Conservation (phyloP, 2,888 invertebrate genomes). For the Mechanitis mazaeus region DNA sequence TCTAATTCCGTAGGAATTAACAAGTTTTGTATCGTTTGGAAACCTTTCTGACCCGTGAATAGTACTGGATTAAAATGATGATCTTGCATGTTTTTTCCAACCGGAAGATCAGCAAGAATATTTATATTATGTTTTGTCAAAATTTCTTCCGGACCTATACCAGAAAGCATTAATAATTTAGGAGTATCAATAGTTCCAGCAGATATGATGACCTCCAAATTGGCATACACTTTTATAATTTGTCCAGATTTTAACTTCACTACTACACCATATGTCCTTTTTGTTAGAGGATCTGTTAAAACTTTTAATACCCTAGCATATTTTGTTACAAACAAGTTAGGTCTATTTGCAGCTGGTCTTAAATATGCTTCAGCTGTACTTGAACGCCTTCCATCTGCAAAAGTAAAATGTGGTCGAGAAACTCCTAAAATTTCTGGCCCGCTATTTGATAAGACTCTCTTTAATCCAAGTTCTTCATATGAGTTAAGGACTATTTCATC, state of each 20-base stretch:
- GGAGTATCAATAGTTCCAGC: constrained; percentile 58
- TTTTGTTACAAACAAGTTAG: constrained; percentile 54
- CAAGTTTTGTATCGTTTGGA: constrained; percentile 36
- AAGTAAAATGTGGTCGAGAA: constrained; percentile 39
- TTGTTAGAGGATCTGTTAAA: constrained; percentile 44
- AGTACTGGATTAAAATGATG: constrained; percentile 45
- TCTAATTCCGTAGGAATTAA: constrained; percentile 33
- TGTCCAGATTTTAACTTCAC: constrained; percentile 39
- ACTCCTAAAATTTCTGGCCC: constrained; percentile 38
- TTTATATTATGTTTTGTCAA: constrained; percentile 44
- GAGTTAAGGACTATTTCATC: constrained; percentile 35
- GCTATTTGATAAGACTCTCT: constrained; percentile 37
- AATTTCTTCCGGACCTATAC: constrained; percentile 53
- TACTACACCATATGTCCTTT: constrained; percentile 48
- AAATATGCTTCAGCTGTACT: constrained; percentile 62
- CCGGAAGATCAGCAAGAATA: constrained; percentile 51
- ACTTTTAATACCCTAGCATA: constrained; percentile 49
- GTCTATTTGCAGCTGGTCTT: constrained; percentile 39
- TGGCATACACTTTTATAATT: constrained; percentile 43
- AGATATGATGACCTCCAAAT: constrained; percentile 56
- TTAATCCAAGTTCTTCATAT: constrained; percentile 40
- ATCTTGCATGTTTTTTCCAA: constrained; percentile 60
- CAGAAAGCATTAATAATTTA: constrained; percentile 60
- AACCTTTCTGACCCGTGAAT: constrained; percentile 46
- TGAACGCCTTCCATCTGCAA: constrained; percentile 51